These are phyloP conservation scores for Spilosoma lubricipeda DNA, from an alignment of 2,888 invertebrate species.

Conservation along the genomic window DNA sequence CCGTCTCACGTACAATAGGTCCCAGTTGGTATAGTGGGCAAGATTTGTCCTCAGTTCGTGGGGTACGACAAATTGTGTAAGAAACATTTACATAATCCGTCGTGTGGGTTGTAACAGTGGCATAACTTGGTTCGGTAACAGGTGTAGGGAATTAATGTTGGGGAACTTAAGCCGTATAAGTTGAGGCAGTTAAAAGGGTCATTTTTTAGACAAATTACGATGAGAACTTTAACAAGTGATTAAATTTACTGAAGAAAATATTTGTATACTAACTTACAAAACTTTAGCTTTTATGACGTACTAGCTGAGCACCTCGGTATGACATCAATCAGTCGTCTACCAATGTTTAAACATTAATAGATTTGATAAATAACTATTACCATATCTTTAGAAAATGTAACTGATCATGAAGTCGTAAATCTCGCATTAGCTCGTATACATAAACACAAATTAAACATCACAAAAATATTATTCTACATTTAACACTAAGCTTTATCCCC, in stretches of 20 bases:
- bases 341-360: slow-evolving; percentile 4
- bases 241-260: not conserved
- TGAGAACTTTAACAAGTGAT: not conserved
- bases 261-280: too few relatives aligned
- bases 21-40: not conserved
- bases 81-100: slow-evolving; percentile 15
- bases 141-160: slow-evolving; percentile 12
- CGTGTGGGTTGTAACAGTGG: slow-evolving; percentile 8
- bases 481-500: not conserved
- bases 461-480: not conserved
- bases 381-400: not conserved
- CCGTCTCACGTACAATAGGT: not conserved
- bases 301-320: too few relatives aligned
- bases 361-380: not conserved
- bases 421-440: not conserved
- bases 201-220: not conserved
- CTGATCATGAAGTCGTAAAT: not conserved
- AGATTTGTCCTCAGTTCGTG: not conserved
- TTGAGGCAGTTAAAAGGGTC: not conserved
- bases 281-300: too few relatives aligned
- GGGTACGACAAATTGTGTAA: slow-evolving; percentile 4
- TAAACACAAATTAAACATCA: not conserved
- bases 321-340: not conserved
- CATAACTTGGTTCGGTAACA: slow-evolving; percentile 14
- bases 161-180: not conserved